A percentile compares a stretch with the other conserved stretches of the same genome.
These are phyloP conservation scores for Thecophora atra DNA, from an alignment of 2,888 invertebrate genomes.

Conservation along the genomic window DNA sequence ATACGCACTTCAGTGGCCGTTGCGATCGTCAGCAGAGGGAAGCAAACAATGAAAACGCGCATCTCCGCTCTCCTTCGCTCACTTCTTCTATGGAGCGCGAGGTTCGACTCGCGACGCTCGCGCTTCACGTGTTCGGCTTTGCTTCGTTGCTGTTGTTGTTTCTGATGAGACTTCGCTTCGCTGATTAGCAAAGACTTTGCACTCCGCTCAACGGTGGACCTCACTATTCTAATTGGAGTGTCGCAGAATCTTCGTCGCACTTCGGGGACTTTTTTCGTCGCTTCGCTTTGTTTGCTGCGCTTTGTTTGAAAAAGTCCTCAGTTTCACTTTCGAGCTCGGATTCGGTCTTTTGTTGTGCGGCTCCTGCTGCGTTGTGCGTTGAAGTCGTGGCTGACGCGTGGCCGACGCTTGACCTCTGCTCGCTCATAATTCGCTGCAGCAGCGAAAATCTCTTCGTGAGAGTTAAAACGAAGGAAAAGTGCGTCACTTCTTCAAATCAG, in stretches of 20 bases:
- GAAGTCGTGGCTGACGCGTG: constrained; percentile 16
- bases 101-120: constrained; percentile 14
- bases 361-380: background rate
- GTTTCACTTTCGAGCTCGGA: constrained; percentile 23
- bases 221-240: background rate
- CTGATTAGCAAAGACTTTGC: no score
- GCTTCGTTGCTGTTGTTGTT: constrained; percentile 3
- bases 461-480: no score
- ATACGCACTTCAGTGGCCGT: no score
- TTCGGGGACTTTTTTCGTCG: background rate
- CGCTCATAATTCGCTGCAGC: background rate
- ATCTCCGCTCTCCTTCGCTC: no score
- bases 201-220: no score
- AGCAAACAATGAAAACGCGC: no score
- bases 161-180: no score
- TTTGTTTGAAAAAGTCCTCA: background rate
- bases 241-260: background rate
- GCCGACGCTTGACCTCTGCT: constrained; percentile 22
- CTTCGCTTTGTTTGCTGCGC: background rate
- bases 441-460: no score
- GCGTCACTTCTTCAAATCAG: no score
- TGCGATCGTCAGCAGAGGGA: no score
- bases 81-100: background rate
- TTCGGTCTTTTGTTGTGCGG: background rate
- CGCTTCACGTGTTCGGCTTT: constrained; percentile 16